Percentiles rank a stretch among this genome's conserved stretches.
Conservation (phyloP, 1,140 invertebrate species). For the Drosophila insularis region DNA sequence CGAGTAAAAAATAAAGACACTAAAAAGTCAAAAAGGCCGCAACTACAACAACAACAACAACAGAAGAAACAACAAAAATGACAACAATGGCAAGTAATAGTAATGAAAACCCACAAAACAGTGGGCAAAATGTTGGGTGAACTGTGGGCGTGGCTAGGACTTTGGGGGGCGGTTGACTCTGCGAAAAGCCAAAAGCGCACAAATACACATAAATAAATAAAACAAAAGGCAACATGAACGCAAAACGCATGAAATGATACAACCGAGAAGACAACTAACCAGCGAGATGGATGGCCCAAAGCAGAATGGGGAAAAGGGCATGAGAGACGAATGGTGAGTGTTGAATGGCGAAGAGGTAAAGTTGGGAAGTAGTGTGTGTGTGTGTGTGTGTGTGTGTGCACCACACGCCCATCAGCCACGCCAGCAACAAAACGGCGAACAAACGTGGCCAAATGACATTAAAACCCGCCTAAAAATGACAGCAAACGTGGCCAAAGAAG, state of each 20-base stretch:
- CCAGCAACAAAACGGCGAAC: conserved; percentile 21
- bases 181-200: conserved; percentile 52
- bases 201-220: conserved; percentile 70
- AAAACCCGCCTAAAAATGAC: conserved; percentile 51
- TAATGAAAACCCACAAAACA: conserved; percentile 56
- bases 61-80: conserved; percentile 17
- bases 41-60: conserved; percentile 13
- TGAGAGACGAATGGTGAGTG: background rate
- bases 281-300: conserved; percentile 17
- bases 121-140: background rate
- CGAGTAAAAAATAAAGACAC: conserved; percentile 36
- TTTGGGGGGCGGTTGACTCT: background rate
- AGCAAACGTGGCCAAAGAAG: conserved; percentile 49
- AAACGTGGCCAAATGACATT: conserved; percentile 55
- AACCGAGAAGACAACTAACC: conserved; percentile 30
- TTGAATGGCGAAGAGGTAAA: background rate
- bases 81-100: conserved; percentile 48
- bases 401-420: background rate
- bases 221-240: conserved; percentile 44
- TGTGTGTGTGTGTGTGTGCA: background rate
- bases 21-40: conserved; percentile 77
- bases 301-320: conserved; percentile 13
- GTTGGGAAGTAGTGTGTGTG: background rate
- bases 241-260: conserved; percentile 68
- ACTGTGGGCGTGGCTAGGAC: background rate